A percentile compares a stretch with the other conserved stretches of the same genome.
Evolutionary conservation across 2,888 invertebrate species (phyloP).

Genomic region (Tenthredo mesomela): DNA sequence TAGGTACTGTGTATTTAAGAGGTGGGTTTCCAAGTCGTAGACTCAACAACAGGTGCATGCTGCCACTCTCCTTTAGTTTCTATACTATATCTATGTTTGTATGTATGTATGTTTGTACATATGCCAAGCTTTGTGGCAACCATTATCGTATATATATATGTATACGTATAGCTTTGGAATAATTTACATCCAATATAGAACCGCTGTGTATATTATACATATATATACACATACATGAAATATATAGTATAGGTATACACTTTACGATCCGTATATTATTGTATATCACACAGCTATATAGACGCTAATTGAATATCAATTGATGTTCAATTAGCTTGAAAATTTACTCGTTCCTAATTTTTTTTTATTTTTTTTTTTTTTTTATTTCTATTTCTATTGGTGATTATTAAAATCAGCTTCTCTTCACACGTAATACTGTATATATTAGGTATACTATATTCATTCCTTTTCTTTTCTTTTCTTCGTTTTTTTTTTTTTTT

Average conservation of each 20-base stretch:
- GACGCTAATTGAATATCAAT: neutral
- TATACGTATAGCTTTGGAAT: neutral
- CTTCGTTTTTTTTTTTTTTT: too few relatives aligned
- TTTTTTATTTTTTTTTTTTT: neutral
- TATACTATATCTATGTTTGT: neutral
- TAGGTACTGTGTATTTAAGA: neutral
- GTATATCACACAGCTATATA: neutral
- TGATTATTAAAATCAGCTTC: neutral
- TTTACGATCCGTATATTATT: neutral
- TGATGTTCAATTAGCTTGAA: neutral
- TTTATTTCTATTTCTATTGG: neutral
- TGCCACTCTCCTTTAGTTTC: neutral
- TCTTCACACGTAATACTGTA: too few relatives aligned
- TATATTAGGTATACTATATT: too few relatives aligned
- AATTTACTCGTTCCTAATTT: neutral
- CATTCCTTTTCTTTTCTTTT: too few relatives aligned
- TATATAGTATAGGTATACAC: neutral
- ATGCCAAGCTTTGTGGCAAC: too few relatives aligned
- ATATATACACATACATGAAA: neutral
- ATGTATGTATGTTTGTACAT: too few relatives aligned
- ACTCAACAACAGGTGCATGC: conserved; percentile 49
- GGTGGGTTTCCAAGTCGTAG: conserved; percentile 30
- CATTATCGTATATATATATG: neutral
- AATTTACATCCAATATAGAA: neutral
- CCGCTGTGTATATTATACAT: neutral